Base-by-base conservation (phyloP, 2,113 vertebrate species). In the Steatornis caripensis region DNA sequence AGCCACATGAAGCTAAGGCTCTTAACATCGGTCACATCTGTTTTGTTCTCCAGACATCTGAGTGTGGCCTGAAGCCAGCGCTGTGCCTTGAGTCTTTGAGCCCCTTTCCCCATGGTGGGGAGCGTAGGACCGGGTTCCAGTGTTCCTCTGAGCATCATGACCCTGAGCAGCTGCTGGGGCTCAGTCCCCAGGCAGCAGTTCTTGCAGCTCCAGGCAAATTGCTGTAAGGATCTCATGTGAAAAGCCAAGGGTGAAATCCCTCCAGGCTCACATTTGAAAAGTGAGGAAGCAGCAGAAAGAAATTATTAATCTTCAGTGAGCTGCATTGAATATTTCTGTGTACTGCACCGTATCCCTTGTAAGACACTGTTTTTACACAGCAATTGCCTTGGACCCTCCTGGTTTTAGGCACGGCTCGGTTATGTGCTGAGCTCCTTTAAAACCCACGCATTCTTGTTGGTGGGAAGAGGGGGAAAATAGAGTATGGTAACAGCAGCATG, bases 401-500 rank as follows among this genome's bases (percentile, higher is more conserved):
- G 12, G 6, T 17, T 84, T 83, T 70, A 74, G 46, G 21, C 22
- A 39, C 71, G 43, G 4, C 84, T 84, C 39, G 91, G 22, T 72
- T 90, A 79, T 76, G 30, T 84, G 43, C 37, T 78, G 58, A 94
- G 24, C 12, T 88, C 14, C 19, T 87, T 72, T 85, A 46, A 82
- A 91, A 51, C 8, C 6, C 53, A 19, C 0, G 0, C 3, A 2
- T 49, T 58, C 3, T 4, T 48, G 6, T 55, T 75, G 26, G 22
- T 75, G 32, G 54, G 75, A 74, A 49, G 54, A 84, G 46, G 23
- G 4, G 11, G n/a, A n/a, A 87, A 68, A 16, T 5, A 22, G 41
- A 46, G 18, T n/a, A 12, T 57, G 24, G 2, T 83, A 30, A 37
- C 15, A 70, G 29, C 49, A 77, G 46, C 17, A 9, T 22, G 51